Evolutionary conservation across 2,888 invertebrate genomes (phyloP).

Genomic region (Monoplex corrugatus): DNA sequence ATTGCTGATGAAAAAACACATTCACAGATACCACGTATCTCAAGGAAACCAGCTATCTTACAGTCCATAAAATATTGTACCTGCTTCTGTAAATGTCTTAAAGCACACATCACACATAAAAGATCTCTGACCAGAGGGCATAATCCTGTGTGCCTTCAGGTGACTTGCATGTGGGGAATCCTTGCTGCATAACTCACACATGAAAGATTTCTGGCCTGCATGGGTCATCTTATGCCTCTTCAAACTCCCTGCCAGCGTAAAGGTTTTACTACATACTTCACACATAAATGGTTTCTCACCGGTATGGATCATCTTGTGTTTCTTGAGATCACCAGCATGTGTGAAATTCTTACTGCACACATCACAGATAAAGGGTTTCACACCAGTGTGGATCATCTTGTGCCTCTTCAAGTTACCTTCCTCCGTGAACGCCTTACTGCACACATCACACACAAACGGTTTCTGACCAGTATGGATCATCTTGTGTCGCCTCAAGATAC

Average conservation of each 20-base stretch:
- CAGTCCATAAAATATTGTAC: neutral
- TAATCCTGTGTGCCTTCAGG: neutral
- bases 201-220: neutral
- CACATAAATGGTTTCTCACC: conserved; percentile 4
- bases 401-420: conserved; percentile 11
- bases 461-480: neutral
- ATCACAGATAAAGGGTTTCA: neutral
- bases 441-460: conserved; percentile 11
- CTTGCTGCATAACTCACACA: neutral
- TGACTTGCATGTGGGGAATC: neutral
- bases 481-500: neutral
- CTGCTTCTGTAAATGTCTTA: neutral
- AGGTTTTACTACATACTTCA: conserved; percentile 7
- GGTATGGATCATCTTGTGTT: neutral
- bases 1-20: too few species aligned
- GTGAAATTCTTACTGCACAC: neutral
- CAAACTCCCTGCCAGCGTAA: neutral
- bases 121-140: neutral
- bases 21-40: too few species aligned
- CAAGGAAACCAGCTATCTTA: neutral
- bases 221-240: conserved; percentile 15
- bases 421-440: conserved; percentile 4
- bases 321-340: neutral
- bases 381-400: conserved; percentile 18
- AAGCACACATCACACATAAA: neutral